Evolutionary conservation across 2,797 vertebrate genomes (phyloP).

Genomic region (Gymnoscopelus microlampas): DNA sequence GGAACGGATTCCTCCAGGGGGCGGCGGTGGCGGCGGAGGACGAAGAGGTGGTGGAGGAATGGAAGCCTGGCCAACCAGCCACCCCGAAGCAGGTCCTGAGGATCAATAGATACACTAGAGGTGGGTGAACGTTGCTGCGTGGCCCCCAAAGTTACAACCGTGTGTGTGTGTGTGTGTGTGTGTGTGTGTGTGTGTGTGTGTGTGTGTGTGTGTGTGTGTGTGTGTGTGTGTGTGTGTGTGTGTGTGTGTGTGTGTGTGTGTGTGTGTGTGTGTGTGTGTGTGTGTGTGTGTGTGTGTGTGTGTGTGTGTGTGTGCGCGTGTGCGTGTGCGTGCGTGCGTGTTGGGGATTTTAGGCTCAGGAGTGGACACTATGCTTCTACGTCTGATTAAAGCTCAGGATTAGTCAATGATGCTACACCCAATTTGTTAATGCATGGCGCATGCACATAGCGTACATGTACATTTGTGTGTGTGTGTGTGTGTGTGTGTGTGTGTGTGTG

Average conservation of each 20-base stretch:
- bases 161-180: too few species aligned
- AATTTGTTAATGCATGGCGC: too few species aligned
- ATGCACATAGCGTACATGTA: too few species aligned
- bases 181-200: not conserved
- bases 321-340: not conserved
- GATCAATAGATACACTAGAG: conserved; percentile 64
- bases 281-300: not conserved
- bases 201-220: not conserved
- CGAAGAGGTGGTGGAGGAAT: conserved; percentile 36
- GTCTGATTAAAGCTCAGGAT: conserved; percentile 4
- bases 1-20: not conserved
- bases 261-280: not conserved
- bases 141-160: too few species aligned
- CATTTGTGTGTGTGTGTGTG: too few species aligned
- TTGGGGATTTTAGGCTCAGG: not conserved
- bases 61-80: conserved; percentile 54
- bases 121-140: conserved; percentile 48
- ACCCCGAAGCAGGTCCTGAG: conserved; percentile 64
- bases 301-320: too few species aligned
- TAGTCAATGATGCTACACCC: not conserved
- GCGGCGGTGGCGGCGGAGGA: not conserved
- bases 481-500: too few species aligned
- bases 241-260: too few species aligned
- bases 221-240: not conserved
- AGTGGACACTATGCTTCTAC: not conserved